phyloP scores from a whole-genome alignment of 1,140 invertebrate species.

The Lutraria rhynchaena region DNA sequence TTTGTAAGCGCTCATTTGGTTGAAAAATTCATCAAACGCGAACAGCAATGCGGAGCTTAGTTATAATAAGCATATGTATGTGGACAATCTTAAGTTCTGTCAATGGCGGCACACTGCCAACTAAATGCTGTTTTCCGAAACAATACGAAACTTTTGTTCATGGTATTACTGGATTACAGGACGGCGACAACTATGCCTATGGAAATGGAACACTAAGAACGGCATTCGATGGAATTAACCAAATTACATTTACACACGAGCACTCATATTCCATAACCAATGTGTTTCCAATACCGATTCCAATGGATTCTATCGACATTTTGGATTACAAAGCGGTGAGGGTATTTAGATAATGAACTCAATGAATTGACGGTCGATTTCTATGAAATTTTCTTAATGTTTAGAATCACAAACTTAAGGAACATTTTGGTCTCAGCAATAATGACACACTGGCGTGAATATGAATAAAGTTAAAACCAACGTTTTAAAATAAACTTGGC shows the following conservation, averaged over 20 bases:
- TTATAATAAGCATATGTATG: no score
- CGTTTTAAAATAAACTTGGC: not conserved
- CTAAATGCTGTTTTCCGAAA: slow-evolving; percentile 36
- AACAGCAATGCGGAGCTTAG: no score
- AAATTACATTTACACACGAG: slow-evolving; percentile 23
- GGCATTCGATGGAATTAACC: slow-evolving; percentile 31
- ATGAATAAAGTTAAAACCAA: not conserved
- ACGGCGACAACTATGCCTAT: not conserved
- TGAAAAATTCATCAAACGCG: no score
- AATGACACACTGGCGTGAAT: no score
- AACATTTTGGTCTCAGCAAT: no score
- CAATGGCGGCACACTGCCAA: not conserved
- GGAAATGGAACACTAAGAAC: slow-evolving; percentile 16
- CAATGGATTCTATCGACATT: slow-evolving; percentile 3
- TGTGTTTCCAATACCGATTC: slow-evolving; percentile 9
- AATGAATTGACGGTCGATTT: not conserved
- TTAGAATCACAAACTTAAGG: not conserved
- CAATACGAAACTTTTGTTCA: slow-evolving; percentile 26
- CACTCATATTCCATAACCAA: not conserved
- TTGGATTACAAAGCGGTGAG: slow-evolving; percentile 41
- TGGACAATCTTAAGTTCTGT: no score
- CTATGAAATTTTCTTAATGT: not conserved
- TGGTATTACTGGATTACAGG: not conserved
- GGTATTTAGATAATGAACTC: not conserved
- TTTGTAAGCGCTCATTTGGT: no score